These are phyloP conservation scores for Plutomurus gul DNA, from an alignment of 1,140 invertebrate genomes.

Conservation along the genomic window DNA sequence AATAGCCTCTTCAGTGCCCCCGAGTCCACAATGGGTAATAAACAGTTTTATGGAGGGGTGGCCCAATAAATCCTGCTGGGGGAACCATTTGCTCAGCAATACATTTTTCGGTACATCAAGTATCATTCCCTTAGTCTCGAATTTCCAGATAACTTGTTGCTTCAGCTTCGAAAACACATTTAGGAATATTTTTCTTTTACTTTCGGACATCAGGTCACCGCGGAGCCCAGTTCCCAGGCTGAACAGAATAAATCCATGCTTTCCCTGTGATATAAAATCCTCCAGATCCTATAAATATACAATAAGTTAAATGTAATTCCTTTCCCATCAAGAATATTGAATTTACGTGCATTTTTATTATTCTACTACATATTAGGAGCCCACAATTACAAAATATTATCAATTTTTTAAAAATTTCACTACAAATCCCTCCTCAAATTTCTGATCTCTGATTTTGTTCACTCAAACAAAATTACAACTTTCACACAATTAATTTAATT, in stretches of 20 bases:
- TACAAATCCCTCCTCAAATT: too few relatives aligned
- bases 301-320: constrained; percentile 55
- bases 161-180: constrained; percentile 57
- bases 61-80: constrained; percentile 63
- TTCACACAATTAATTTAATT: too few relatives aligned
- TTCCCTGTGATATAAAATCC: constrained; percentile 66
- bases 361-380: too few relatives aligned
- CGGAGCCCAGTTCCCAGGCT: constrained; percentile 65
- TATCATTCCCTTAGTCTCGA: constrained; percentile 62
- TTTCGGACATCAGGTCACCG: constrained; percentile 35
- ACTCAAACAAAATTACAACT: too few relatives aligned
- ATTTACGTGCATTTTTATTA: too few relatives aligned
- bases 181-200: constrained; percentile 32
- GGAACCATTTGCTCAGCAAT: constrained; percentile 68
- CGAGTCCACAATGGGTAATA: constrained; percentile 28
- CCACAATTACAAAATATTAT: too few relatives aligned
- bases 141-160: constrained; percentile 73
- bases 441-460: too few relatives aligned
- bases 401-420: too few relatives aligned
- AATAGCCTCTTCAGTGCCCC: constrained; percentile 7
- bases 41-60: constrained; percentile 31
- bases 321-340: background rate
- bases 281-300: constrained; percentile 65
- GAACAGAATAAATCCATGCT: constrained; percentile 71
- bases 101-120: constrained; percentile 63